phyloP scores from a whole-genome alignment of 2,113 vertebrate species.

The Sigmodon hispidus region DNA sequence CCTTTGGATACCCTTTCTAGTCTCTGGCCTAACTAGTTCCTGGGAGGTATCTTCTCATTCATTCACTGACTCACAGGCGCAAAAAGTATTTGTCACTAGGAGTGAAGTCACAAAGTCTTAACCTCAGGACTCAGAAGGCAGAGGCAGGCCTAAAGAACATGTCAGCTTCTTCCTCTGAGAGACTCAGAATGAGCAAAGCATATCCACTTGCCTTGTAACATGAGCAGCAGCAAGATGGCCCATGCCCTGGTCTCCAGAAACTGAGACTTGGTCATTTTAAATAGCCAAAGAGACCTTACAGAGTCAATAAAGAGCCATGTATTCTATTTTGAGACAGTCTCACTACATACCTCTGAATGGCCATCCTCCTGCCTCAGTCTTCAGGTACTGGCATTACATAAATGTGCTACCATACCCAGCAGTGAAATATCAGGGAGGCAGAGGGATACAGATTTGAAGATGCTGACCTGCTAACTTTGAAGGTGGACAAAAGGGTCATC shows the following conservation, averaged over 20 bases:
- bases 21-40: neutral
- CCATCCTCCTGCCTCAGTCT: neutral
- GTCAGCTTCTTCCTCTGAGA: neutral
- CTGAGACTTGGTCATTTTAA: neutral
- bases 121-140: too few relatives aligned
- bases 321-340: neutral
- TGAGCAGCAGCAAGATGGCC: neutral
- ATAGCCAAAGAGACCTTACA: neutral
- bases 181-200: neutral
- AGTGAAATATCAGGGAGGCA: neutral
- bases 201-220: neutral
- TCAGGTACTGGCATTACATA: neutral
- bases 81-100: neutral
- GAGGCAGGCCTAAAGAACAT: neutral
- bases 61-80: neutral
- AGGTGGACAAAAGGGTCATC: neutral
- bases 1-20: neutral
- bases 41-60: neutral
- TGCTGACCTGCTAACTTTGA: neutral
- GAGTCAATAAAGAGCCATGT: neutral
- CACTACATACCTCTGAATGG: neutral
- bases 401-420: too few relatives aligned
- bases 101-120: neutral
- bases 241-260: neutral
- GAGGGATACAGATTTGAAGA: neutral